A percentile compares a stretch with the other conserved stretches of the same genome.
Conservation (phyloP, 1,140 invertebrate genomes). For the Scaptodrosophila lebanonensis region DNA sequence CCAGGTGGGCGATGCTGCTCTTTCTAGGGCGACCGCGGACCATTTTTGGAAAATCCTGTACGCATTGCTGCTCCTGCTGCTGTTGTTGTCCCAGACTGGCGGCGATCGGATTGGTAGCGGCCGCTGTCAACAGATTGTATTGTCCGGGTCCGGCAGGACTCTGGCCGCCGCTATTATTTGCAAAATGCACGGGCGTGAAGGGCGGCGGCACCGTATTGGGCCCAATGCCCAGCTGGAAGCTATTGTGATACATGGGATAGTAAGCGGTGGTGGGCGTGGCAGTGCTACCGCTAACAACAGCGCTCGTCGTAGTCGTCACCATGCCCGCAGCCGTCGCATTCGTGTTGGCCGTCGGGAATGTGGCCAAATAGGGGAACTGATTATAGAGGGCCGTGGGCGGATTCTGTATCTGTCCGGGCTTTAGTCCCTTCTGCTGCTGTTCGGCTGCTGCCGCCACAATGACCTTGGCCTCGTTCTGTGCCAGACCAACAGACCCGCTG, state of each 20-base stretch:
- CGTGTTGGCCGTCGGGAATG: conserved; percentile 51
- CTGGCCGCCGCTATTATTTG: conserved; percentile 48
- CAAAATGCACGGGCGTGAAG: conserved; percentile 71
- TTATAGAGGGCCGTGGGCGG: conserved; percentile 61
- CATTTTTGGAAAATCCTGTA: conserved; percentile 59
- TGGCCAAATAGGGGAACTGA: conserved; percentile 70
- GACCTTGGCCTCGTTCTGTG: conserved; percentile 65
- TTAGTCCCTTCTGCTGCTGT: conserved; percentile 27
- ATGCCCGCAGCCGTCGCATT: conserved; percentile 32
- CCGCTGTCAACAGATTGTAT: conserved; percentile 51
- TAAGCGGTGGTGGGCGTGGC: conserved; percentile 49
- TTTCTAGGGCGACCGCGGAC: conserved; percentile 69
- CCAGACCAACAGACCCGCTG: conserved; percentile 73
- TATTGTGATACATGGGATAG: conserved; percentile 77
- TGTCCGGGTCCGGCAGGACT: conserved; percentile 47
- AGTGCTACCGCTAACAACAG: conserved; percentile 10
- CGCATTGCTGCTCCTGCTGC: conserved; percentile 23
- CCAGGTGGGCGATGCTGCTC: conserved; percentile 23
- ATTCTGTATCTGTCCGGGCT: not conserved
- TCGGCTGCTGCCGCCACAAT: conserved; percentile 51
- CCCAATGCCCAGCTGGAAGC: conserved; percentile 70
- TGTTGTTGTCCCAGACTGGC: conserved; percentile 32
- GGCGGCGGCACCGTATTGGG: conserved; percentile 71
- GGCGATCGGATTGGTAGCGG: conserved; percentile 41
- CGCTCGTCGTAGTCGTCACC: not conserved